A percentile compares a stretch with the other conserved stretches of the same genome.
Conservation (phyloP, 2,113 vertebrate species). For the Benitochromis conjunctus region DNA sequence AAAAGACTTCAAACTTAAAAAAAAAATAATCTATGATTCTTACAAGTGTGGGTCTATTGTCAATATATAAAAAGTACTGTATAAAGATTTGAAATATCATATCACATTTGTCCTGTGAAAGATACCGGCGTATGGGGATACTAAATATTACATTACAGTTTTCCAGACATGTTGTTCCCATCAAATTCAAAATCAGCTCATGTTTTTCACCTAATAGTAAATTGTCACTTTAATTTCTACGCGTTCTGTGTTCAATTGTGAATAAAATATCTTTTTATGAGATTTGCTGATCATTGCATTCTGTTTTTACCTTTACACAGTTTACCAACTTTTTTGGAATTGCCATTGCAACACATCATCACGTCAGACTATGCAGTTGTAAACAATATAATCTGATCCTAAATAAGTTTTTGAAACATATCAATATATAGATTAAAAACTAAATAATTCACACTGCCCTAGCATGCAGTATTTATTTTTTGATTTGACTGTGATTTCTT, state of each 20-base stretch:
- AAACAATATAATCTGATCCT: neutral
- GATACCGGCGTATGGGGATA: neutral
- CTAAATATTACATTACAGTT: neutral
- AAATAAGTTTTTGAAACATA: neutral
- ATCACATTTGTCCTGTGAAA: neutral
- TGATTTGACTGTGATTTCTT: neutral
- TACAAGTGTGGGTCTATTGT: neutral
- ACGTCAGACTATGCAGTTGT: neutral
- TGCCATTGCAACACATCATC: neutral
- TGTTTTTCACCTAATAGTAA: neutral
- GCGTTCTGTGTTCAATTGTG: neutral
- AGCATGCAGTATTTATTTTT: neutral
- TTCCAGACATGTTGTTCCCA: neutral
- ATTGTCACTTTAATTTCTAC: neutral
- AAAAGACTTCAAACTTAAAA: neutral
- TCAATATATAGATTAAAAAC: neutral
- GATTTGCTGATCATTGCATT: neutral
- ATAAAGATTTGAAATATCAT: neutral
- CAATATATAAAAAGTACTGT: fast-evolving
- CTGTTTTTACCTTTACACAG: neutral
- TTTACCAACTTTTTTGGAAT: neutral
- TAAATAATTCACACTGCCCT: neutral
- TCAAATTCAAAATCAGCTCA: neutral
- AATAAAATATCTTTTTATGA: neutral
- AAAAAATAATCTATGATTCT: neutral